Evolutionary conservation across 2,888 invertebrate genomes (phyloP), one percentile per base, ranked within the genome.

Genomic region (Ophonus ardosiacus): DNA sequence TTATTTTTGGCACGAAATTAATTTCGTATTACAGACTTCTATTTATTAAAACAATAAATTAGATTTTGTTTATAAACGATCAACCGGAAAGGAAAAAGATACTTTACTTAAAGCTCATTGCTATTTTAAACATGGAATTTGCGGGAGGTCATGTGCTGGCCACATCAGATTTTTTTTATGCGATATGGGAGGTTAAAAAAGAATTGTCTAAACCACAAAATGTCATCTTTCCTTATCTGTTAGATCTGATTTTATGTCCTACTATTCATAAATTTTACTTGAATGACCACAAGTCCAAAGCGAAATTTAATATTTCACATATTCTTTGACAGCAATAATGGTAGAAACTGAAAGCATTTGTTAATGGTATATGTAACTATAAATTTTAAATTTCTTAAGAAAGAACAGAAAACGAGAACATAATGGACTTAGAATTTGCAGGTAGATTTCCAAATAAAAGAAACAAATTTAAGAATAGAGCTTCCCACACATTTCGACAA

Each of bases 371-470:
- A 74, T 40, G 31, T 43, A 43, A 74, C 43, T 51, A 74, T 74
- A 74, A 43, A 74, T 74, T 74, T 71, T 71, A 71, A 71, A 43
- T 43, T 68, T 38, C 71, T 43, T 18, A 74, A 74, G 71, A 74
- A 40, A n/a, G 43, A 43, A 43, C 71, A 17, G 43, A 43, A 40
- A 43, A 74, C 8, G 17, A 18, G 71, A 10, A 43, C 18, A 74
- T 17, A 43, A 74, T 43, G 40, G 43, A 13, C 13, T 6, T 1
- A 68, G 31, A n/a, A 15, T 51, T 51, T n/a, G 15, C 71, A 74
- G 71, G 71, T 74, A 74, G 40, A 17, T 74, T 74, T 74, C 17
- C 21, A 43, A 74, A 74, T 74, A 74, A 74, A 71, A 17, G 71
- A 74, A 74, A 74, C 68, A 51, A 71, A 43, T 74, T 74, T 40